Evolutionary conservation across 2,113 vertebrate species (phyloP).

Genomic region (Notiomystis cincta): DNA sequence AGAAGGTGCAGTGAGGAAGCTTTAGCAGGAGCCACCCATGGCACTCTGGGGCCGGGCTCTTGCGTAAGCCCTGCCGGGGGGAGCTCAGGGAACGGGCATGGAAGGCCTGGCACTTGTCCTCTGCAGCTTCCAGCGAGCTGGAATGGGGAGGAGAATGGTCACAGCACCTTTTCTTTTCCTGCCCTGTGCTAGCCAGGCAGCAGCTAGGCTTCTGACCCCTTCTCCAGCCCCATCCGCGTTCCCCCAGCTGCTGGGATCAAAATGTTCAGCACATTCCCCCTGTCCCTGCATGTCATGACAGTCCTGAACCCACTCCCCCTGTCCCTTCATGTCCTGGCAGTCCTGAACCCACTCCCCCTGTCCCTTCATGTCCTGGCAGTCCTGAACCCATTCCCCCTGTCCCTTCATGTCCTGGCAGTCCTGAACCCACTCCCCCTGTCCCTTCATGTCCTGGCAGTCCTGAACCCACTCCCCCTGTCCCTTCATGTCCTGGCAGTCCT

Average conservation of each 20-base stretch:
- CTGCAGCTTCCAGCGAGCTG: accelerated
- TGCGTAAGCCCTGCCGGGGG: background rate
- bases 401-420: background rate
- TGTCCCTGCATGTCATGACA: background rate
- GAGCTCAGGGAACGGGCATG: background rate
- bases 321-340: background rate
- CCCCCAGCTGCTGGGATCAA: accelerated
- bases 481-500: background rate
- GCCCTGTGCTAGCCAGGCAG: accelerated
- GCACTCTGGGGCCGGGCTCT: background rate
- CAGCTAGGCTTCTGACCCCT: background rate
- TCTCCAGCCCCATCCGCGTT: background rate
- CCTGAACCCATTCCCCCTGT: background rate
- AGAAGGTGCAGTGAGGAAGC: constrained; percentile 23
- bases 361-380: background rate
- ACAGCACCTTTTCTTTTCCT: background rate
- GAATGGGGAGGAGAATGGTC: background rate
- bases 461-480: background rate
- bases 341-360: background rate
- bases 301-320: background rate
- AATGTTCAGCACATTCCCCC: accelerated
- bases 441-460: background rate
- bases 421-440: background rate
- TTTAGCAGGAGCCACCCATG: background rate
- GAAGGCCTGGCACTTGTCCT: background rate